Conservation (phyloP, 2,113 vertebrate species). For the Stictonetta naevosa region DNA sequence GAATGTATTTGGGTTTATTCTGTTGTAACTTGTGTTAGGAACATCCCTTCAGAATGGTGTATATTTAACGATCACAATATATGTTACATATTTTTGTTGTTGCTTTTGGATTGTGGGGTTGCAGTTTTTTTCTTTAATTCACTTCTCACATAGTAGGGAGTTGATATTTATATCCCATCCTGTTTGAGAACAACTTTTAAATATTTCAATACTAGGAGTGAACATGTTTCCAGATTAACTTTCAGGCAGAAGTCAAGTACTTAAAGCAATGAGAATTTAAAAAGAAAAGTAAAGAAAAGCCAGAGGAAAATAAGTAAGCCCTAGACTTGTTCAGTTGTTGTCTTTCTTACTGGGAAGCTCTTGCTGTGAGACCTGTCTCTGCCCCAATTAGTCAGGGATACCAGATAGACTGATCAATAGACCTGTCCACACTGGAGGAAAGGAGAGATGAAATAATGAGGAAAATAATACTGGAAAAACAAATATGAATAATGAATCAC, state of each 20-base stretch:
- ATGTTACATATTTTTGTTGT: background rate
- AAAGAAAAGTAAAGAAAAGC: background rate
- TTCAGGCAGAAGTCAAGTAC: background rate
- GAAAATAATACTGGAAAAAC: background rate
- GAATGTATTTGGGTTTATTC: background rate
- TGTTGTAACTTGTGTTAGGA: background rate
- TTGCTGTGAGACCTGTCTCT: background rate
- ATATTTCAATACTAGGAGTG: conserved; percentile 8
- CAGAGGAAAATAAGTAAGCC: background rate
- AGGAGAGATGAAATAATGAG: background rate
- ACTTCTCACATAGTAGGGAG: background rate
- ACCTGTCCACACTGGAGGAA: background rate
- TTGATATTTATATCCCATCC: background rate
- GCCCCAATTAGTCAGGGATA: background rate
- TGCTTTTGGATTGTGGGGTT: background rate
- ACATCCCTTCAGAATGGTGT: background rate
- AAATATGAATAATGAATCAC: background rate
- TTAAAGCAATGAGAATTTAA: background rate
- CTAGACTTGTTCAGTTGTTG: background rate
- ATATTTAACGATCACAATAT: background rate
- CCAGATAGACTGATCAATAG: background rate
- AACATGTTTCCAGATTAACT: conserved; percentile 4
- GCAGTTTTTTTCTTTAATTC: background rate
- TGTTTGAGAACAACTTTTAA: conserved; percentile 4
- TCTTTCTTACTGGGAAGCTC: background rate